These are phyloP conservation scores for Aspidapion aeneum DNA, from an alignment of 2,888 invertebrate species.

Conservation along the genomic window DNA sequence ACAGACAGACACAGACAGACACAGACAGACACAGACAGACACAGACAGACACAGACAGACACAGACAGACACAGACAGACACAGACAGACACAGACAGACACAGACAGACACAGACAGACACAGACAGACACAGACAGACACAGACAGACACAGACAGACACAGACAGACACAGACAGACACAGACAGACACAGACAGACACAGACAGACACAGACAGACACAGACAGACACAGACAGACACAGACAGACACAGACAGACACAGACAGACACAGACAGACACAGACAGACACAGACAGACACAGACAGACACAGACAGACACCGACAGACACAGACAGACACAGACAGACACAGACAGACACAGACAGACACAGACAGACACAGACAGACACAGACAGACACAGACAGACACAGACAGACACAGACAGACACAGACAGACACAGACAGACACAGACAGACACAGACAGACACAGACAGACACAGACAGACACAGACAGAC, in stretches of 20 bases:
- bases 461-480: slow-evolving; percentile 7
- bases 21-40: slow-evolving; percentile 7
- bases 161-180: slow-evolving; percentile 8
- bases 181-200: slow-evolving; percentile 8
- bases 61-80: slow-evolving; percentile 7
- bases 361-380: slow-evolving; percentile 7
- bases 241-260: slow-evolving; percentile 4
- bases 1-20: slow-evolving; percentile 9
- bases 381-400: slow-evolving; percentile 8
- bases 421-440: slow-evolving; percentile 8
- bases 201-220: slow-evolving; percentile 8
- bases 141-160: slow-evolving; percentile 8
- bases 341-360: slow-evolving; percentile 8
- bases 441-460: slow-evolving; percentile 8
- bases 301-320: slow-evolving; percentile 2
- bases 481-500: slow-evolving; percentile 8
- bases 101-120: slow-evolving; percentile 8
- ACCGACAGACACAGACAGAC: slow-evolving; percentile 7
- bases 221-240: slow-evolving; percentile 9
- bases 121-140: slow-evolving; percentile 8
- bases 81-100: slow-evolving; percentile 8
- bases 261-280: slow-evolving; percentile 8
- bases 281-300: slow-evolving; percentile 6
- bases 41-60: slow-evolving; percentile 6
- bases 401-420: slow-evolving; percentile 8